phyloP scores from a whole-genome alignment of 2,888 invertebrate genomes.

The Eurytoma adleriae region DNA sequence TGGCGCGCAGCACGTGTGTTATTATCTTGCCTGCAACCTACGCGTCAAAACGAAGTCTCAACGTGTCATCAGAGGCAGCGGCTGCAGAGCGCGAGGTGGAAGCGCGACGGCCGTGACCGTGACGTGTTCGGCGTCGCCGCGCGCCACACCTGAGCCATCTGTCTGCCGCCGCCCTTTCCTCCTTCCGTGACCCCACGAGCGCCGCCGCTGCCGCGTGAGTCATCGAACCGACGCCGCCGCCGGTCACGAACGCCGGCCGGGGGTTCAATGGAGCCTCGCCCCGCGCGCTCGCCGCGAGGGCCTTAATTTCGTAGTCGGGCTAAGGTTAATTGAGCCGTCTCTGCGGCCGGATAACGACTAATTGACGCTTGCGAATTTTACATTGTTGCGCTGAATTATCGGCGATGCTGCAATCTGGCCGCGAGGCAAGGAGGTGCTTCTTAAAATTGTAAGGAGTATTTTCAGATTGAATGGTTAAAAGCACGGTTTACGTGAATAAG shows the following conservation, averaged over 20 bases:
- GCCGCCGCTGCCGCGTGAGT: constrained; percentile 28
- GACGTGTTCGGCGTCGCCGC: constrained; percentile 35
- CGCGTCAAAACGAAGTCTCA: constrained; percentile 29
- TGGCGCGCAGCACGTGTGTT: too few species aligned
- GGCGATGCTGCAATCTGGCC: neutral
- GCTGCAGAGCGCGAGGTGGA: neutral
- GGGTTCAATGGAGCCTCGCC: constrained; percentile 30
- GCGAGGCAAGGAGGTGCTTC: neutral
- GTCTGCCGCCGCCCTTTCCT: constrained; percentile 21
- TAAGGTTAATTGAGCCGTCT: constrained; percentile 40
- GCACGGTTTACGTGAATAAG: too few species aligned
- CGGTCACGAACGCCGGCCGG: neutral
- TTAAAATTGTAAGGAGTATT: neutral
- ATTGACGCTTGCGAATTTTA: constrained; percentile 4
- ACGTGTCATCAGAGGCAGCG: constrained; percentile 18
- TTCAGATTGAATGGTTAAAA: neutral
- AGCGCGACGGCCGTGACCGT: constrained; percentile 44
- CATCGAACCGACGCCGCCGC: constrained; percentile 34
- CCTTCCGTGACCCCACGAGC: neutral
- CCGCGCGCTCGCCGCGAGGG: neutral
- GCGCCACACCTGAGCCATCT: constrained; percentile 49
- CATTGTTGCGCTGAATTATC: neutral
- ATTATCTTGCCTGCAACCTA: neutral
- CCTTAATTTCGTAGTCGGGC: neutral
- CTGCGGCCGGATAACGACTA: constrained; percentile 23